Base-by-base conservation (phyloP, 2,113 vertebrate species). In the Melanocharis versteri region DNA sequence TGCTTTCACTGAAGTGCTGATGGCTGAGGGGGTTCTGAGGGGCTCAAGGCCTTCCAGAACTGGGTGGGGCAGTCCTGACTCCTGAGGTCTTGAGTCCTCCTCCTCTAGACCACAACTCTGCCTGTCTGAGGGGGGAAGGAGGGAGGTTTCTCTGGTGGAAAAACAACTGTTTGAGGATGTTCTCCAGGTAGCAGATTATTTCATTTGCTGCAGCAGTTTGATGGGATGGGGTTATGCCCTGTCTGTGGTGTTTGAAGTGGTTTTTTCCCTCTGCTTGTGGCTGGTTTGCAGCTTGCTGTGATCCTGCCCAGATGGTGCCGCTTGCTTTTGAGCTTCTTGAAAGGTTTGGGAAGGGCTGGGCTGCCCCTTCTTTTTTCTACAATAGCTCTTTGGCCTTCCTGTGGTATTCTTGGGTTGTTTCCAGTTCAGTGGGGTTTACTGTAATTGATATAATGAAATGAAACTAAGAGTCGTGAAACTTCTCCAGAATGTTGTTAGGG, bases 101-200 rank as follows among this genome's bases (percentile, higher is more conserved):
- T 26, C 10, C 24, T 10, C 13, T 12, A 31, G 21, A 18, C 9
- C n/a, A 18, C 18, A 14, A 1, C 9, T 31, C 27, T 19, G 20
- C 21, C 27, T 47, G 42, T 6, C 13, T 28, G 42, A n/a, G 24
- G 12, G 51, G 8, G 12, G 11, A 33, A 44, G 20, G 30, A 40
- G 39, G n/a, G n/a, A n/a, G n/a, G n/a, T n/a, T 45, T 31, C 15
- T 48, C 20, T 61, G 56, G 17, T 27, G 13, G 8, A 11, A 20
- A 61, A 31, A 3, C 35, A 9, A 4, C 7, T 2, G 7, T 12
- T 19, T 48, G n/a, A 20, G n/a, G 6, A 7, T 1, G 3, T 12
- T 39, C 56, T 48, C 21, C 6, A 6, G 22, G 44, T 9, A 60
- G 17, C 27, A 62, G 45, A 27, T 21, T 35, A 33, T 50, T 50